Base-by-base conservation (phyloP, 2,797 vertebrate genomes). In the Melanotaenia maccullochi region DNA sequence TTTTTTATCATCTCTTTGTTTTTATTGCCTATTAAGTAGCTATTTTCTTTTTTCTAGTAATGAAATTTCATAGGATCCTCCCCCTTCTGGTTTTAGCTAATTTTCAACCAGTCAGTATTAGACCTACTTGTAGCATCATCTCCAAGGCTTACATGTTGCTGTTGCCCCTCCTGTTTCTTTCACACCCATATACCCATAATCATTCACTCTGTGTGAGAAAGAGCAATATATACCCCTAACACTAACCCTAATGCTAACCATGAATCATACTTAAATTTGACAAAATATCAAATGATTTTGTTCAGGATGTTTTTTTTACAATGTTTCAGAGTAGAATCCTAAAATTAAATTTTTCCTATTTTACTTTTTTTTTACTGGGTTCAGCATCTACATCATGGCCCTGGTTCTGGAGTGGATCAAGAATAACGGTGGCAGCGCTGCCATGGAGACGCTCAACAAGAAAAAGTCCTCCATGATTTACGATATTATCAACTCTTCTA, bases 391-490 rank as follows among this genome's bases (percentile, higher is more conserved):
- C 73, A 96, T 99, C 77, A 96, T 96, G 96, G 90, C 94, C 63
- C 86, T 98, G 90, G 97, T 99, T 59, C 92, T 99, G 83, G 96
- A 99, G 78, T 99, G 97, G 98, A 96, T 98, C 82, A 97, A 96
- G 89, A 97, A 95, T 89, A 96, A 94, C 0, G 97, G 97, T 0
- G 96, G 97, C 71, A 93, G 92, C 7, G 68, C 87, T 8, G 94
- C 94, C 73, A 99, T 99, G 97, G 95, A 96, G 81, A 91, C 83
- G 51, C 95, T 96, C n/a, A 99, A 94, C 89, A 91, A 89, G 78
- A 85, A 94, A 86, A 99, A 99, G 83, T 97, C 97, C 2, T 84
- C 79, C 55, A 93, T 96, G 90, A 95, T 99, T 81, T 98, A 99
- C 72, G 95, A 97, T 75, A 85, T 97, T 76, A 96, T 99, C 78